Percentiles rank a stretch among this genome's conserved stretches.
Conservation (phyloP, 2,888 invertebrate genomes). For the Drosophila neonasuta region DNA sequence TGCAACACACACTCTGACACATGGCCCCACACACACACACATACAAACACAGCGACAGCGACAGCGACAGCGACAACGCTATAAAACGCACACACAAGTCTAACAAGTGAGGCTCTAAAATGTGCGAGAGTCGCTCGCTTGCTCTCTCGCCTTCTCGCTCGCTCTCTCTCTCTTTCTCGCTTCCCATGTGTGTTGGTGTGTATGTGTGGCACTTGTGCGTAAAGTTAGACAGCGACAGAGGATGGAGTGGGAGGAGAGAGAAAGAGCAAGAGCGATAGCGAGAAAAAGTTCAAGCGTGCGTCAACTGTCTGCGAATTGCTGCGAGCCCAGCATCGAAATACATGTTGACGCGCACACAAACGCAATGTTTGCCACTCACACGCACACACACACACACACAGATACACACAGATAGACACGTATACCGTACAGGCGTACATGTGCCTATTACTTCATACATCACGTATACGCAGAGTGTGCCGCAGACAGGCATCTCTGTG, state of each 20-base stretch:
- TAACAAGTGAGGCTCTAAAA: conserved; percentile 45
- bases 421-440: conserved; percentile 7
- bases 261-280: conserved; percentile 5
- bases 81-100: conserved; percentile 55
- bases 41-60: conserved; percentile 18
- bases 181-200: conserved; percentile 4
- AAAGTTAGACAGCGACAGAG: conserved; percentile 1
- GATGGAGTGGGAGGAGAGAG: conserved; percentile 3
- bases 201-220: conserved; percentile 30
- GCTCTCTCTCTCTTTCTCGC: background rate
- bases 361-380: conserved; percentile 35
- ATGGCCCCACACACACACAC: conserved; percentile 13
- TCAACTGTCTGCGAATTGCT: conserved; percentile 52
- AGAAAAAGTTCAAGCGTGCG: conserved; percentile 7
- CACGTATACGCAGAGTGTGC: conserved; percentile 42
- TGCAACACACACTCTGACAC: conserved; percentile 51
- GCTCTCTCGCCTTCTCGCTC: conserved; percentile 2
- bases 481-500: conserved; percentile 16
- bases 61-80: conserved; percentile 25
- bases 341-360: conserved; percentile 65
- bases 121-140: conserved; percentile 19
- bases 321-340: conserved; percentile 57
- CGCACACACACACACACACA: conserved; percentile 12
- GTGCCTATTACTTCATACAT: conserved; percentile 6
- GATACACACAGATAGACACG: conserved; percentile 9